Base-by-base conservation (phyloP, 2,888 invertebrate species). In the Teleogryllus oceanicus region DNA sequence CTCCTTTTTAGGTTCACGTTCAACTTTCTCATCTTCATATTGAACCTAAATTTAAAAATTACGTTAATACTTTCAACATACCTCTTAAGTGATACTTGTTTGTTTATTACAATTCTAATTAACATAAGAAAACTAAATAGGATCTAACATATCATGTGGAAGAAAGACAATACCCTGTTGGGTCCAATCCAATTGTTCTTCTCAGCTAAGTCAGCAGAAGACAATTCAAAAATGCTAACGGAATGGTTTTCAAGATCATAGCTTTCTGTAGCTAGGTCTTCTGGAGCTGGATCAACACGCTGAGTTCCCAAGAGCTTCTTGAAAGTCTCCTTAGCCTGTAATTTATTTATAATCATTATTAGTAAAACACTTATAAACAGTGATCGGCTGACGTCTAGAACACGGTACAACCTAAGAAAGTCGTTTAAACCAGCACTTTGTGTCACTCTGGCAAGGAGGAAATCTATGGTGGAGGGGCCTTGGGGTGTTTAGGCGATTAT, bases 181-280 rank as follows among this genome's bases (percentile, higher is more conserved):
- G 90, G 89, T 12, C 94, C 94, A 81, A 95, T 93, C 86, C 93
- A 92, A 84, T 93, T 90, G 83, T 91, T 91, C 84, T 90, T 90
- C 81, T 92, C 90, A n/a, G 93, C 91, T 75, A 94, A 87, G 79
- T 92, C 92, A 81, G 91, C 91, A 74, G 93, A 88, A 21, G 93
- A 92, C 12, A 95, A 87, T 85, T 95, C 94, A 0, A 93, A 90
- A 81, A 95, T 92, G 88, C 93, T 94, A 0, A 95, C 94, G 83
- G 92, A 93, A 0, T 94, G 94, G 85, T 93, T 92, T 74, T 92
- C 92, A 84, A 93, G 92, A 86, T 94, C 92, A 86, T 93, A 94
- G 84, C 94, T 92, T 76, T 93, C 91, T 84, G 91, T 89, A 10
- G 93, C 86, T 79, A 93, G 86, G 84, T 93, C 89, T 85, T 93